These are phyloP conservation scores for Pheucticus melanocephalus DNA, from an alignment of 2,113 vertebrate species.

Conservation along the genomic window DNA sequence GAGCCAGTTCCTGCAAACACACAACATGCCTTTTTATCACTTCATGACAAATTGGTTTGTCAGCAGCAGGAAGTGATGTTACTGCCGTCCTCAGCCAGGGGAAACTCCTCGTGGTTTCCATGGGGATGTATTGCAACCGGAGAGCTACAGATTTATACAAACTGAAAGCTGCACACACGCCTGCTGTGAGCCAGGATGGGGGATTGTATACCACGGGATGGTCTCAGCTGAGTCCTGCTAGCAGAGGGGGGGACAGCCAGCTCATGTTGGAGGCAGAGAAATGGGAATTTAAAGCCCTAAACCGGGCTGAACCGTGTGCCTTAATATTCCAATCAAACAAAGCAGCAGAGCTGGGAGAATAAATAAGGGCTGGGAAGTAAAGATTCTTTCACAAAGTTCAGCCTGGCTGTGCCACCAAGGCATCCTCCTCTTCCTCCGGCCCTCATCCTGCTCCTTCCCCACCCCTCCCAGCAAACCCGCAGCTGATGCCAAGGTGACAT, in stretches of 20 bases:
- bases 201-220: rapidly evolving
- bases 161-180: constrained; percentile 34
- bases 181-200: background rate
- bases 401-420: background rate
- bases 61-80: constrained; percentile 82
- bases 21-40: constrained; percentile 55
- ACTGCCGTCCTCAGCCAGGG: constrained; percentile 68
- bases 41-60: constrained; percentile 75
- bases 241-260: background rate
- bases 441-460: background rate
- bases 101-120: constrained; percentile 80
- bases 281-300: background rate
- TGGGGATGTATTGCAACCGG: constrained; percentile 61
- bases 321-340: background rate
- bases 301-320: background rate
- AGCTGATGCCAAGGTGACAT: background rate
- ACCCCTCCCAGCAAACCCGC: background rate
- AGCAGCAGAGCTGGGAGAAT: background rate
- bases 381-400: background rate
- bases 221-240: background rate
- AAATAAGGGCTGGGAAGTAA: background rate
- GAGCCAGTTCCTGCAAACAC: constrained; percentile 23
- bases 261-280: rapidly evolving
- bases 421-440: background rate
- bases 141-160: constrained; percentile 51